Base-by-base conservation (phyloP, 2,888 invertebrate species). In the Heliconius aoede region DNA sequence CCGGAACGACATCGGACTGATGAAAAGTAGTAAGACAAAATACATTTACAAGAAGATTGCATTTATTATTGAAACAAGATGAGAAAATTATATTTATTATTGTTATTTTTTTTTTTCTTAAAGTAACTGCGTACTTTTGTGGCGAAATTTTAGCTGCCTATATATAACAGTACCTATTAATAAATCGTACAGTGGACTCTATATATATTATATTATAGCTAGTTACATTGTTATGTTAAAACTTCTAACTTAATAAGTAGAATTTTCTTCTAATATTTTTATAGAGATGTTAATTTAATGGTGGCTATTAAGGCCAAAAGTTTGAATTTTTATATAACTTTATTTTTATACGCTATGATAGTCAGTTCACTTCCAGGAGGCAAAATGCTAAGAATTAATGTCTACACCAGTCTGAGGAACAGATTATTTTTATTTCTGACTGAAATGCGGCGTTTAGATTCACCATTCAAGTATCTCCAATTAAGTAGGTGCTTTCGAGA, bases 211-310 rank as follows among this genome's bases (percentile, higher is more conserved):
- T n/a, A n/a, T 32, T 55, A 55, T 69, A 68, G 11, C 11, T 32
- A 69, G n/a, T 13, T 69, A 55, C 55, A 55, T 30, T 69, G 69
- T 55, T 51, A 55, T 69, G n/a, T 55, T 51, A 51, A 69, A 69
- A 69, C 51, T 55, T 69, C 28, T 30, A n/a, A 55, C 55, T 55
- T 51, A 26, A 21, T 51, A 30, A 55, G 55, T 55, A 69, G 4
- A 32, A 24, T 15, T 13, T n/a, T 32, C 15, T 55, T 55, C 28
- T 51, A 15, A 32, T 55, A 55, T 15, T 24, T 69, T 18, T 21
- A 68, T 68, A 28, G 2, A 68, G 28, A 68, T 26, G 46, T 46
- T 46, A 67, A 68, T 46, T 46, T 68, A 28, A 46, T 68, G 64
- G 64, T 1, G 24, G 36, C 61, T 28, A 9, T 30, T 15, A 21